These are phyloP conservation scores for Ammospiza maritima DNA, from an alignment of 2,797 vertebrate genomes.

Conservation along the genomic window DNA sequence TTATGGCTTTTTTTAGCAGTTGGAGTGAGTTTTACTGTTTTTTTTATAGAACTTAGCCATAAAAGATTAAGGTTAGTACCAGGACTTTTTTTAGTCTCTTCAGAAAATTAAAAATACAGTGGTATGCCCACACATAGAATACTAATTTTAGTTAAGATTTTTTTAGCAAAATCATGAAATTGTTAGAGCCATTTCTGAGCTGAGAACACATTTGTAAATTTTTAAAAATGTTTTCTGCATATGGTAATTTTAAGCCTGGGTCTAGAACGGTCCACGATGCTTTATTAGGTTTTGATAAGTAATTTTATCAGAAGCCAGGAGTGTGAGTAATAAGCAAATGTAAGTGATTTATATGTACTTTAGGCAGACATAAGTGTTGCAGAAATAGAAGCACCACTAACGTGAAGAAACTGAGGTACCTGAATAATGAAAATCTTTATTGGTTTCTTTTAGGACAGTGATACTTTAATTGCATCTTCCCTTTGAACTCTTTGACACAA, in stretches of 20 bases:
- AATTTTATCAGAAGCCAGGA: conserved; percentile 42
- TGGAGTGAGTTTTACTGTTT: not conserved
- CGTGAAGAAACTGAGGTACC: not conserved
- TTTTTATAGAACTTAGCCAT: not conserved
- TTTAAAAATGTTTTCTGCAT: not conserved
- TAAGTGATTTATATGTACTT: not conserved
- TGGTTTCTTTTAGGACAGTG: not conserved
- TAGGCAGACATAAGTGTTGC: not conserved
- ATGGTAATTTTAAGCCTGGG: not conserved
- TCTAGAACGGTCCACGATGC: conserved; percentile 10
- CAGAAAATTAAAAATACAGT: conserved; percentile 26
- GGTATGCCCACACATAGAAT: not conserved
- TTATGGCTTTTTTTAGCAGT: not conserved
- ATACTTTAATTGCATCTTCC: not conserved
- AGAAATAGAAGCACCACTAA: not conserved
- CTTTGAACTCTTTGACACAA: not conserved
- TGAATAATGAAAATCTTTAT: not conserved
- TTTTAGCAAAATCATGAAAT: conserved; percentile 21
- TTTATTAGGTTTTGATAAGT: conserved; percentile 55
- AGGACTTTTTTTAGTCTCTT: conserved; percentile 1
- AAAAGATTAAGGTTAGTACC: conserved; percentile 9
- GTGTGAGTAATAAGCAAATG: conserved; percentile 29
- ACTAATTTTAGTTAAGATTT: conserved; percentile 21
- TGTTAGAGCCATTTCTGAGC: not conserved
- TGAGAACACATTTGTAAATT: not conserved